Conservation (phyloP, 2,888 invertebrate genomes). For the Octonoba sinensis region DNA sequence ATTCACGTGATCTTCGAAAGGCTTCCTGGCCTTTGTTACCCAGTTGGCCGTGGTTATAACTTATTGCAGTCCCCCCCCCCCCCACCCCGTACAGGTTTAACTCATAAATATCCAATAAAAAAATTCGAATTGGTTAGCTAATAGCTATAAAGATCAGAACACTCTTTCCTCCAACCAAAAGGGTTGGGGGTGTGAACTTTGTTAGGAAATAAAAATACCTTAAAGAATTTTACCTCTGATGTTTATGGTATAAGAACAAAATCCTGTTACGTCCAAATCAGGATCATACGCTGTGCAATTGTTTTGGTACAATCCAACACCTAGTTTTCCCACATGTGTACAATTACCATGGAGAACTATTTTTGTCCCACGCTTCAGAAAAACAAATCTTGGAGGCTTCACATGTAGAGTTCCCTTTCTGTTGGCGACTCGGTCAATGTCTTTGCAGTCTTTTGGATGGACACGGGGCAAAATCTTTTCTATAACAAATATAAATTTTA, state of each 20-base stretch:
- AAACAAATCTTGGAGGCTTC: slow-evolving; percentile 26
- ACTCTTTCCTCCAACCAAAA: too few species aligned
- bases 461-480: slow-evolving; percentile 18
- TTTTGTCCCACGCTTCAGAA: neutral
- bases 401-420: slow-evolving; percentile 20
- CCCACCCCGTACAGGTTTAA: too few species aligned
- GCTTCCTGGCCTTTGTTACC: too few species aligned
- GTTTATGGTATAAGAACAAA: slow-evolving; percentile 24
- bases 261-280: slow-evolving; percentile 31
- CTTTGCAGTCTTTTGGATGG: slow-evolving; percentile 19
- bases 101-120: too few species aligned
- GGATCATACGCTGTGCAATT: slow-evolving; percentile 29
- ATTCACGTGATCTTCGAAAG: too few species aligned
- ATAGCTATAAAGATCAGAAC: too few species aligned
- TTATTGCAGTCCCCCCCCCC: too few species aligned
- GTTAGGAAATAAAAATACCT: too few species aligned
- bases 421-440: slow-evolving; percentile 20
- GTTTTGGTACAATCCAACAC: slow-evolving; percentile 32
- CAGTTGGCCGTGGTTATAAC: too few species aligned
- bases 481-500: slow-evolving; percentile 6
- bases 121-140: too few species aligned
- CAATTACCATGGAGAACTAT: slow-evolving; percentile 23
- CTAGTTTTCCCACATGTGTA: slow-evolving; percentile 9
- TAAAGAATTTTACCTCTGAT: slow-evolving; percentile 31
- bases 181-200: too few species aligned